Evolutionary conservation across 1,140 invertebrate genomes (phyloP).

Genomic region (Caerostris darwini): DNA sequence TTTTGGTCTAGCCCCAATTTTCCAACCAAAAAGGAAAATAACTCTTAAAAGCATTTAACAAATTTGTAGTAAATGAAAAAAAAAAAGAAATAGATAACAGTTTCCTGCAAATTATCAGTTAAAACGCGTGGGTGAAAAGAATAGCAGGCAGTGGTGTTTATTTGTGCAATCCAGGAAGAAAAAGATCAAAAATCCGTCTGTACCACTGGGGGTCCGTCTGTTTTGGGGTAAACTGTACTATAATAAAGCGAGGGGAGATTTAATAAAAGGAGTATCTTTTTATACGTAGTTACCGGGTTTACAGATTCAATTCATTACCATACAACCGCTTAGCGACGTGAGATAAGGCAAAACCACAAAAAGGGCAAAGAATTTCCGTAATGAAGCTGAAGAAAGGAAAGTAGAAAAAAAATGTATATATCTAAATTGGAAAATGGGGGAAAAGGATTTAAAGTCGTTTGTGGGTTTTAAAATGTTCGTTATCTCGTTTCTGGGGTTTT

Average conservation of each 20-base stretch:
- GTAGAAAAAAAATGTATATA: conserved; percentile 26
- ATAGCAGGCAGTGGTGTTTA: not conserved
- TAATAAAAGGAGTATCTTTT: conserved; percentile 39
- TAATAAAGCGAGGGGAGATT: not conserved
- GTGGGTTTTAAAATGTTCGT: conserved; percentile 67
- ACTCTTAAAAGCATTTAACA: conserved; percentile 60
- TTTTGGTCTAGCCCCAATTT: not conserved
- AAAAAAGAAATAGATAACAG: not conserved
- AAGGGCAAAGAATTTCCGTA: conserved; percentile 52
- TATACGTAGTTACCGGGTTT: conserved; percentile 3
- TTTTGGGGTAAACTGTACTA: not conserved
- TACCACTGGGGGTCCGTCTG: not conserved
- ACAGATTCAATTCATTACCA: conserved; percentile 72
- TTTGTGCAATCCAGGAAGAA: conserved; percentile 29
- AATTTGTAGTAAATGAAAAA: conserved; percentile 23
- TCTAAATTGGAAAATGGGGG: conserved; percentile 61
- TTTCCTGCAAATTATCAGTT: conserved; percentile 50
- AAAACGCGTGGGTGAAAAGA: not conserved
- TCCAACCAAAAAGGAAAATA: not conserved
- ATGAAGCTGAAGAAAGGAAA: conserved; percentile 44
- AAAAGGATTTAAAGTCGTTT: conserved; percentile 23
- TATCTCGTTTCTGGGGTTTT: conserved; percentile 50
- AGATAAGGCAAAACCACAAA: conserved; percentile 37
- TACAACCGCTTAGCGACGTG: not conserved
- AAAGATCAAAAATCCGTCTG: not conserved